Evolutionary conservation across 2,113 vertebrate species (phyloP).

Genomic region (Naja naja): DNA sequence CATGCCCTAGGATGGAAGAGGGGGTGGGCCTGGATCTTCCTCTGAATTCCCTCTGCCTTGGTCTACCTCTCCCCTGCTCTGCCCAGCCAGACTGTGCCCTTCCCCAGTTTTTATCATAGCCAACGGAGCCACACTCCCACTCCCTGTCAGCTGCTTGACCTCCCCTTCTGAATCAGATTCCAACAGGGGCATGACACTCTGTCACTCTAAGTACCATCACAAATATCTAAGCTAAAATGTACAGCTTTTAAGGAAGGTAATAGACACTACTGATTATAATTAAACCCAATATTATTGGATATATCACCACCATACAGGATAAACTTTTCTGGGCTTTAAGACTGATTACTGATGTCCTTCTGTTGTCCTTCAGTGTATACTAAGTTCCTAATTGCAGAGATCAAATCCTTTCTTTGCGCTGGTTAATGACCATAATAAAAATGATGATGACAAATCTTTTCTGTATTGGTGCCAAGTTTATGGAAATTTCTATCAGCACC

Average conservation of each 20-base stretch:
- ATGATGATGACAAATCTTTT: not conserved
- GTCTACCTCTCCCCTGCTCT: no score
- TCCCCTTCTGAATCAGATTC: no score
- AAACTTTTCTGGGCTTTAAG: not conserved
- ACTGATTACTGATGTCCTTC: not conserved
- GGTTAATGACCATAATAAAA: not conserved
- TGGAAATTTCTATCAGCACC: not conserved
- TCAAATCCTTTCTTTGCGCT: not conserved
- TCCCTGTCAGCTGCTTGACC: no score
- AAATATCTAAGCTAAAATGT: not conserved
- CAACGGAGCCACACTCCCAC: no score
- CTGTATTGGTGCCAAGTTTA: not conserved
- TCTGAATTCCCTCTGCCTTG: no score
- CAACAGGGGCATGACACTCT: not conserved
- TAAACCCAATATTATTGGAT: not conserved
- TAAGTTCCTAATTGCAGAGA: not conserved
- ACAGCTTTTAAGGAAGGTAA: not conserved
- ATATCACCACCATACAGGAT: not conserved
- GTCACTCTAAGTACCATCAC: not conserved
- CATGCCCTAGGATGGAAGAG: no score
- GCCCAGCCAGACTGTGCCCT: no score
- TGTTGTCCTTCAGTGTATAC: not conserved
- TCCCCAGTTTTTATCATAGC: no score
- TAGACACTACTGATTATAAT: not conserved
- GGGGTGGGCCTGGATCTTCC: no score